A percentile compares a stretch with the other conserved stretches of the same genome.
Conservation (phyloP, 1,140 invertebrate genomes). For the Aporrectodea caliginosa region DNA sequence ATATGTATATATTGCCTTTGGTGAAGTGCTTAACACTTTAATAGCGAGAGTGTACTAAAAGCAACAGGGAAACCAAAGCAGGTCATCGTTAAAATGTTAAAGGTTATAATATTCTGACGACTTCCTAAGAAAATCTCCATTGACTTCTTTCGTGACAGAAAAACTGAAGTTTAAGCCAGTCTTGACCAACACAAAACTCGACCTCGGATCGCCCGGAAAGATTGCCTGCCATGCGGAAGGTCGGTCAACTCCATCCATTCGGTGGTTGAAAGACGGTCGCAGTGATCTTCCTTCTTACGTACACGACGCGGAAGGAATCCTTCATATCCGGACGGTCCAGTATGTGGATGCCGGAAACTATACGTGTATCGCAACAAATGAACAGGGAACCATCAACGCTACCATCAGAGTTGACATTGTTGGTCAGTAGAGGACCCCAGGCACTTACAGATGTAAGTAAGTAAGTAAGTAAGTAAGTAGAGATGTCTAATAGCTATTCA, state of each 20-base stretch:
- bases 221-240: constrained; percentile 86
- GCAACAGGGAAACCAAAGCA: too few species aligned
- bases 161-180: constrained; percentile 78
- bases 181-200: constrained; percentile 74
- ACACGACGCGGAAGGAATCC: constrained; percentile 71
- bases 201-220: constrained; percentile 71
- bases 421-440: constrained; percentile 59
- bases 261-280: constrained; percentile 69
- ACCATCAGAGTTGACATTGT: constrained; percentile 83
- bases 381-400: constrained; percentile 75
- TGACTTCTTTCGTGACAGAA: too few species aligned
- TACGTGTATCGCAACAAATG: constrained; percentile 65
- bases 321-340: constrained; percentile 75
- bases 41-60: too few species aligned
- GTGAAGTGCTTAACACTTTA: too few species aligned
- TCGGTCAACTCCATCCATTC: constrained; percentile 68
- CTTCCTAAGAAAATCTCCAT: too few species aligned
- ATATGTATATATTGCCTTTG: too few species aligned
- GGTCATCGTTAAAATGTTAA: too few species aligned
- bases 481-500: not conserved
- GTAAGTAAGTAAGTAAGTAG: not conserved
- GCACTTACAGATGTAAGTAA: not conserved
- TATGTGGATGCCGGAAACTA: constrained; percentile 69
- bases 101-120: too few species aligned
- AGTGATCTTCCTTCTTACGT: constrained; percentile 66